Evolutionary conservation across 2,888 invertebrate species (phyloP), one percentile per base, ranked within the genome.

Genomic region (Agrochola lychnidis): DNA sequence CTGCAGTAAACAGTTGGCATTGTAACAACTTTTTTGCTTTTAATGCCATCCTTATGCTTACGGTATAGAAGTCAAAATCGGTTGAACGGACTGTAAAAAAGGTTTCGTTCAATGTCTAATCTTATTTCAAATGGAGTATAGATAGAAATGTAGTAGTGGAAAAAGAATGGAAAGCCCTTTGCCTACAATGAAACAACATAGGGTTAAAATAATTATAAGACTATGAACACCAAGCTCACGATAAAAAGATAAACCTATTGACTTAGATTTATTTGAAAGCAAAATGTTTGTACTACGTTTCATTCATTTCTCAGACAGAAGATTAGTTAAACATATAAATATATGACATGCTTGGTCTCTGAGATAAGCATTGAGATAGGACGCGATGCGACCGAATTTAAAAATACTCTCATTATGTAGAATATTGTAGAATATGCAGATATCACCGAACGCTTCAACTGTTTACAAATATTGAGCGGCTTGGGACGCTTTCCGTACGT

Each of bases 381-480:
- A 73, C 61, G 48, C 48, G 48, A 42, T 30, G 51, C 61, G 30
- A 68, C 22, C 30, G 7, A 42, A 57, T 42, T 73, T 66, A 82
- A 77, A 70, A 79, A 71, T 83, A 83, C 45, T 64, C 57, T 63
- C 45, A 40, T 53, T 45, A 61, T 79, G 42, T 77, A 81, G 61
- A 81, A 73, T 74, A 77, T 62, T 79, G 42, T 77, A 81, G 61
- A 81, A 74, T 74, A 77, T 62, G 40, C 76, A 68, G 79, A 83
- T 83, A 72, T 59, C 22, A 68, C 9, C 22, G 72, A 69, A 70
- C 66, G 68, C 48, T 68, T 64, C 36, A n/a, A 64, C 62, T 82
- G 70, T 82, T 82, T 70, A 83, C 83, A 76, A 81, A 75, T 82
- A 81, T 81, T 70, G 73, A 48, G 59, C 80, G 30, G n/a, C 59